phyloP scores from a whole-genome alignment of 2,888 invertebrate species.

The Pseudococcus viburni region DNA sequence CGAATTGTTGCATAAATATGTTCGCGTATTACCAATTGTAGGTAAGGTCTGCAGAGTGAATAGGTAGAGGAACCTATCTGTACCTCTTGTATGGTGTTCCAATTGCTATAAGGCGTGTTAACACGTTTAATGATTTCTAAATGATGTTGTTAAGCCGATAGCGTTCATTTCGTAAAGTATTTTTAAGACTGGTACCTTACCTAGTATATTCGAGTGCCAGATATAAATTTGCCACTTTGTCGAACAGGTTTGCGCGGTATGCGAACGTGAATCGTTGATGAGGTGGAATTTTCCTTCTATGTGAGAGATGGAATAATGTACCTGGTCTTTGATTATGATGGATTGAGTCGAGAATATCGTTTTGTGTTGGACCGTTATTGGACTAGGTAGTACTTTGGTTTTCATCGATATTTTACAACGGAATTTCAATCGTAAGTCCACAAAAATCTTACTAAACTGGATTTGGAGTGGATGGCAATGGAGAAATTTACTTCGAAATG shows the following conservation, averaged over 20 bases:
- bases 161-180: conserved; percentile 5
- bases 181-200: background rate
- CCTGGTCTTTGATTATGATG: background rate
- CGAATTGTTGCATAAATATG: conserved; percentile 3
- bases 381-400: too few species aligned
- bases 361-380: background rate
- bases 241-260: background rate
- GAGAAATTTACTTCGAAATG: too few species aligned
- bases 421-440: too few species aligned
- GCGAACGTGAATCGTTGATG: background rate
- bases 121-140: conserved; percentile 34
- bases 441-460: too few species aligned
- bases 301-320: background rate
- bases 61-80: background rate
- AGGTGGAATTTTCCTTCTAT: background rate
- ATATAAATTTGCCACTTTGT: background rate
- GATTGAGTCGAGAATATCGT: background rate
- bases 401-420: too few species aligned
- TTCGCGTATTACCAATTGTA: background rate
- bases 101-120: conserved; percentile 7
- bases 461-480: too few species aligned
- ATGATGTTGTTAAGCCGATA: conserved; percentile 10
- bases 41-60: background rate
- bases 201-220: background rate
- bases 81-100: background rate